Evolutionary conservation across 2,113 vertebrate species (phyloP).

Genomic region (Panurus biarmicus): DNA sequence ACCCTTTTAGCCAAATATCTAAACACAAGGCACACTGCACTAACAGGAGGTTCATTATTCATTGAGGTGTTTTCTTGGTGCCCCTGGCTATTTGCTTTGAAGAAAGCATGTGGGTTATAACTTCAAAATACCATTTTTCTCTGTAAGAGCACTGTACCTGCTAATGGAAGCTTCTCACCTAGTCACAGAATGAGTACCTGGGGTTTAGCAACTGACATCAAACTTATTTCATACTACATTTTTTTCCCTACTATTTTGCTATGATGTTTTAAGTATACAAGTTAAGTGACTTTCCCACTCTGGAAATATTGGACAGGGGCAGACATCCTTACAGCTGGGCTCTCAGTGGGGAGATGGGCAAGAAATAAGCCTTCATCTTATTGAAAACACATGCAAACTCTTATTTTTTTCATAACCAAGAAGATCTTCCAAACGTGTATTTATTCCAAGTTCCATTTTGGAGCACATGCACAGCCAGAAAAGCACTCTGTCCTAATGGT

Average conservation of each 20-base stretch:
- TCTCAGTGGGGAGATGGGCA: neutral
- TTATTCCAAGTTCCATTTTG: neutral
- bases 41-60: neutral
- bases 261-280: neutral
- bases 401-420: neutral
- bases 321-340: neutral
- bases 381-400: neutral
- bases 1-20: neutral
- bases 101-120: neutral
- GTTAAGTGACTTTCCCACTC: neutral
- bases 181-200: neutral
- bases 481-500: neutral
- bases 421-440: neutral
- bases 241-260: neutral
- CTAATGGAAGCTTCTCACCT: neutral
- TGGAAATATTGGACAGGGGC: neutral
- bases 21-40: neutral
- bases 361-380: neutral
- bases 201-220: neutral
- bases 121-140: neutral
- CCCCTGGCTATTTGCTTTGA: neutral
- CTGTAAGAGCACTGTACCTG: neutral
- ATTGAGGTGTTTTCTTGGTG: neutral
- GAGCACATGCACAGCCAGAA: neutral
- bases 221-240: neutral